phyloP scores from a whole-genome alignment of 2,888 invertebrate genomes.

The Steromphala cineraria region DNA sequence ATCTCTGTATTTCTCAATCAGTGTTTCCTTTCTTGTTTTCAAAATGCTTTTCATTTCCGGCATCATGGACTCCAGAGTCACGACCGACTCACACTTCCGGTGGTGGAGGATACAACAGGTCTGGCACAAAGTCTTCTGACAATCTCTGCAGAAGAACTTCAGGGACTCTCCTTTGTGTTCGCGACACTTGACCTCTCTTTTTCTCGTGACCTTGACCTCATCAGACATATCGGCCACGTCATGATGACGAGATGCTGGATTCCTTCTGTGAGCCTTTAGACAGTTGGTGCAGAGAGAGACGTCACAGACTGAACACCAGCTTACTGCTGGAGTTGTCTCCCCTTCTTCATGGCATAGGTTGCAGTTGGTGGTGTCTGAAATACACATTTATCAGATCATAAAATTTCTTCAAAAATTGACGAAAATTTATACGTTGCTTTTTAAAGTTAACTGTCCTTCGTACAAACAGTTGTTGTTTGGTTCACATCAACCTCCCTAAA shows the following conservation, averaged over 20 bases:
- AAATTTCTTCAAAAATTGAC: too few species aligned
- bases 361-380: not conserved
- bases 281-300: not conserved
- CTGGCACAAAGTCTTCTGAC: not conserved
- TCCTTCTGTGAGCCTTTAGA: not conserved
- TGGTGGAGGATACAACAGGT: not conserved
- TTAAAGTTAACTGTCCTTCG: too few species aligned
- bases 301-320: not conserved
- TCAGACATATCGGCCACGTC: not conserved
- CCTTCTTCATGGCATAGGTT: not conserved
- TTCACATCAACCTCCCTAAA: too few species aligned
- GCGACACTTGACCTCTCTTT: not conserved
- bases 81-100: not conserved
- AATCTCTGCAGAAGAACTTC: not conserved
- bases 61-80: not conserved
- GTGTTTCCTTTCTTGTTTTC: not conserved
- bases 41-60: not conserved
- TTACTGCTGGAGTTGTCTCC: not conserved
- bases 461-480: too few species aligned
- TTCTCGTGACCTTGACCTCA: not conserved
- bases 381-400: not conserved
- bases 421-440: too few species aligned
- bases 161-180: not conserved
- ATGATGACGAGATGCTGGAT: not conserved
- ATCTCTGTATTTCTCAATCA: not conserved